These are phyloP conservation scores for Chrysolophus pictus DNA, from an alignment of 2,797 vertebrate genomes.

Conservation along the genomic window DNA sequence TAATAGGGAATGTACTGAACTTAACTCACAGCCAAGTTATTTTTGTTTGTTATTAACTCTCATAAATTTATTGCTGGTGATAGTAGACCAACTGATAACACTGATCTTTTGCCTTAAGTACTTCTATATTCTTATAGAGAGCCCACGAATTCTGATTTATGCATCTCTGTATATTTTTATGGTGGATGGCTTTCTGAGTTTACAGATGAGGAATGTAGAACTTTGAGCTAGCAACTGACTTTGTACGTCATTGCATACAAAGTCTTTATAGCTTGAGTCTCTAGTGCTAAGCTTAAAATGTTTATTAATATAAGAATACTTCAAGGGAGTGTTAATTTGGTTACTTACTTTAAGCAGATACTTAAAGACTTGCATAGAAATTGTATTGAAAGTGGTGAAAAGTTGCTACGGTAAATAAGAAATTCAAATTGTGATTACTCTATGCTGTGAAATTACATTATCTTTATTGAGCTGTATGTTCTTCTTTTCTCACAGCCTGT, in stretches of 20 bases:
- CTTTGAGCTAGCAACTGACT: background rate
- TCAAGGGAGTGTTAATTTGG: background rate
- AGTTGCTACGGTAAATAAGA: background rate
- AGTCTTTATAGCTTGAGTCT: background rate
- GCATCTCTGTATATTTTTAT: background rate
- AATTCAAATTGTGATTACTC: background rate
- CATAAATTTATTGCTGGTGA: background rate
- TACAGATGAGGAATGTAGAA: background rate
- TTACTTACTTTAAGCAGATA: background rate
- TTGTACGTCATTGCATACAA: background rate
- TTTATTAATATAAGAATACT: background rate
- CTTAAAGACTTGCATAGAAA: background rate
- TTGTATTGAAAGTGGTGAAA: background rate
- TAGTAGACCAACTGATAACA: background rate
- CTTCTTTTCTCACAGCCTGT: slow-evolving; percentile 85
- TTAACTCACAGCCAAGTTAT: background rate
- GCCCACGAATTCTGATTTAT: background rate
- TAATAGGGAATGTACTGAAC: background rate
- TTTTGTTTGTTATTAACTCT: background rate
- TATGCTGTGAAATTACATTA: background rate
- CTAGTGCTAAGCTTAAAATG: background rate
- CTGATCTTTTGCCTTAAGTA: background rate
- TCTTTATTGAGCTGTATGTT: background rate
- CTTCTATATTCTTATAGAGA: background rate
- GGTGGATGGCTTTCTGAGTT: background rate